Conservation (phyloP, 2,113 vertebrate species). For the Varanus komodoensis region DNA sequence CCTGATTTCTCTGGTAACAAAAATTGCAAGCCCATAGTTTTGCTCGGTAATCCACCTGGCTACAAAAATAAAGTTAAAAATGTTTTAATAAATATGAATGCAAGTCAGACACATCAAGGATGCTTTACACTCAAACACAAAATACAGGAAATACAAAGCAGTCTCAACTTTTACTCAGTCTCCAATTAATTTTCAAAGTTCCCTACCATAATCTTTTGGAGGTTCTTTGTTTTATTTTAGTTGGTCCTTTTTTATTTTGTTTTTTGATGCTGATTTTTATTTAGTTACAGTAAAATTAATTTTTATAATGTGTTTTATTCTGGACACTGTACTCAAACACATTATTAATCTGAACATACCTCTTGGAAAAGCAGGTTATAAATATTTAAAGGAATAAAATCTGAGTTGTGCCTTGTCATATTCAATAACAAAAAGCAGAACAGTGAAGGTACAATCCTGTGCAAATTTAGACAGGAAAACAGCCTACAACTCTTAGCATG, state of each 20-base stretch:
- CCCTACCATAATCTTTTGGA: not conserved
- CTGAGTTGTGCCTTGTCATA: not conserved
- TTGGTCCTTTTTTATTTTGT: not conserved
- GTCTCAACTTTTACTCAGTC: not conserved
- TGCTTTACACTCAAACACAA: not conserved
- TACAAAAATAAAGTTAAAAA: constrained; percentile 72
- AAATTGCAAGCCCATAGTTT: constrained; percentile 99
- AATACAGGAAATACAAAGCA: not conserved
- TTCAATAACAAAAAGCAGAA: not conserved
- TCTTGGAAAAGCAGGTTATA: not conserved
- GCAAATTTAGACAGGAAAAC: too few relatives aligned
- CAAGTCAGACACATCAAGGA: not conserved
- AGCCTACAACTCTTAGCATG: too few relatives aligned
- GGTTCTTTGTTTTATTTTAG: not conserved
- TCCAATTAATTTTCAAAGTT: not conserved
- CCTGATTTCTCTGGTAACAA: constrained; percentile 99
- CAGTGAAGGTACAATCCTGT: too few relatives aligned
- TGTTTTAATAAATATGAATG: constrained; percentile 47
- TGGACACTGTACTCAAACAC: not conserved
- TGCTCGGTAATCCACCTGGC: constrained; percentile 98
- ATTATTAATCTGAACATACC: not conserved
- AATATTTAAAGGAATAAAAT: not conserved
- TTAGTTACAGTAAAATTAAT: not conserved
- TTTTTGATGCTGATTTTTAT: not conserved
- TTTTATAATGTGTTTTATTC: not conserved